Evolutionary conservation across 2,113 vertebrate species (phyloP).

Genomic region (Aspiorhynchus laticeps): DNA sequence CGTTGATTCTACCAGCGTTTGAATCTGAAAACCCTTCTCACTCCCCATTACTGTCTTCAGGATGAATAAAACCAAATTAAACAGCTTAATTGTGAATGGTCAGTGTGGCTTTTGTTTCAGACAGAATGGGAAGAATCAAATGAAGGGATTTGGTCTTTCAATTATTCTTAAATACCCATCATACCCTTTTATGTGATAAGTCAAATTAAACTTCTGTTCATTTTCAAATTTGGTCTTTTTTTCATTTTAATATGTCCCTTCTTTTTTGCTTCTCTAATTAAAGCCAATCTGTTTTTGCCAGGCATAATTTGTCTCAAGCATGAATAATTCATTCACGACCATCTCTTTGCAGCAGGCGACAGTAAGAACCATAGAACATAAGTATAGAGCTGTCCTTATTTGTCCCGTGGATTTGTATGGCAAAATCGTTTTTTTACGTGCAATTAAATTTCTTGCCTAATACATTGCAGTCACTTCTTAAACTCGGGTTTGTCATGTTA

Average conservation of each 20-base stretch:
- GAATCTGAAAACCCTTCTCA: neutral
- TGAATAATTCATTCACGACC: conserved; percentile 54
- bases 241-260: conserved; percentile 13
- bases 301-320: conserved; percentile 37
- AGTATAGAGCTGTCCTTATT: neutral
- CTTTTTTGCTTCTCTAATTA: conserved; percentile 51
- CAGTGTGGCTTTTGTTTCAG: conserved; percentile 23
- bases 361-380: neutral
- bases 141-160: conserved; percentile 14
- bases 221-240: conserved; percentile 31
- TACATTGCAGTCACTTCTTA: neutral
- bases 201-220: conserved; percentile 49
- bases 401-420: neutral
- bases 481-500: conserved; percentile 1
- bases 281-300: conserved; percentile 43
- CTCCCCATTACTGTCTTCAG: conserved; percentile 3
- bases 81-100: neutral
- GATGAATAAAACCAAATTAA: neutral
- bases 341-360: neutral
- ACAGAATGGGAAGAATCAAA: conserved; percentile 23
- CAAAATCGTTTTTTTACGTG: conserved; percentile 2
- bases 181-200: conserved; percentile 44
- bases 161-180: conserved; percentile 18
- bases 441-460: neutral
- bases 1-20: neutral